Evolutionary conservation across 35 echinoderm and acorn worm genomes (phyloP).

Genomic region (Lytechinus variegatus): DNA sequence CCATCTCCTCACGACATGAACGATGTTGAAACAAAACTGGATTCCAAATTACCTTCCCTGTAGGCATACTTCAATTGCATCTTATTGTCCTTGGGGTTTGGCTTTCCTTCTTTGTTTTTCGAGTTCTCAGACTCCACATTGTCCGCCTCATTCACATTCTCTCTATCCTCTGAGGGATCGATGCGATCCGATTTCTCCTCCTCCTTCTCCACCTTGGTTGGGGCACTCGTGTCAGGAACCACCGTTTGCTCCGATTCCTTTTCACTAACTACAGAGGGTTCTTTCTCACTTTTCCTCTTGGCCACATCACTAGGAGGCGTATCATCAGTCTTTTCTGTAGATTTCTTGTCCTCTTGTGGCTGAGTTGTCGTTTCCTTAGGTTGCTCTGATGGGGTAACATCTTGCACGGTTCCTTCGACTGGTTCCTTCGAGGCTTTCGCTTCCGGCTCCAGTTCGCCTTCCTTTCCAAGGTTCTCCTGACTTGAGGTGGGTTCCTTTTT

Average conservation of each 20-base stretch:
- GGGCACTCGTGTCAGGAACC: not conserved
- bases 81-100: constrained; percentile 91
- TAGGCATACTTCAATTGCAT: constrained; percentile 98
- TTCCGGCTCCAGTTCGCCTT: constrained; percentile 14
- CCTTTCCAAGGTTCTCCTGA: constrained; percentile 33
- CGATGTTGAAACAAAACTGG: constrained; percentile 86
- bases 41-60: constrained; percentile 97
- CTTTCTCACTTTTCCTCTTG: not conserved
- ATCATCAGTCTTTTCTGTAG: constrained; percentile 47
- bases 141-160: constrained; percentile 45
- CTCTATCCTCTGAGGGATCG: constrained; percentile 30
- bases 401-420: not conserved
- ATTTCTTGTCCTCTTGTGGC: constrained; percentile 17
- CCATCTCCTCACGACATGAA: not conserved
- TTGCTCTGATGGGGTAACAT: not conserved
- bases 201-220: constrained; percentile 16
- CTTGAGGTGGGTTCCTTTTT: not conserved
- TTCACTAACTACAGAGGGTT: not conserved
- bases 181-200: not conserved
- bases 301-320: not conserved
- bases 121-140: constrained; percentile 86
- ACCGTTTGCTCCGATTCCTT: constrained; percentile 16
- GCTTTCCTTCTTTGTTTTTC: constrained; percentile 87
- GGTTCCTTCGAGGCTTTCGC: not conserved
- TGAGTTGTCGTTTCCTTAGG: not conserved